A percentile compares a stretch with the other conserved stretches of the same genome.
Conservation (phyloP, 2,113 vertebrate genomes). For the Xiphias gladius region DNA sequence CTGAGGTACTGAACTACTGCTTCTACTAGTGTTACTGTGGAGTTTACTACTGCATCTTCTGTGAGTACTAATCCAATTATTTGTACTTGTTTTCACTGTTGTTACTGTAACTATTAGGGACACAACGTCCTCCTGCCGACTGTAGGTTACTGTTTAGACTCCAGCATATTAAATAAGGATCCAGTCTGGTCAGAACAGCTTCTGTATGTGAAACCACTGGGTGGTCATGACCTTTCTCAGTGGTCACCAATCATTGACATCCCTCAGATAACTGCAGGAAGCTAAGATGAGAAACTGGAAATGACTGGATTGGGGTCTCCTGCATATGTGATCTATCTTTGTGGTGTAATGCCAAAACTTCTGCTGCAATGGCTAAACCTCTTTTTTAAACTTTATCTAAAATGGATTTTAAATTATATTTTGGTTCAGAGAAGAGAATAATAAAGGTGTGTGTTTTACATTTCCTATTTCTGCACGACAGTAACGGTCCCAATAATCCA, state of each 20-base stretch:
- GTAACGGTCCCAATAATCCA: too few relatives aligned
- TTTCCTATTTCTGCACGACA: too few relatives aligned
- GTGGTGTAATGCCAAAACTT: not conserved
- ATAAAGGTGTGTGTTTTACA: too few relatives aligned
- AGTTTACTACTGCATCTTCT: not conserved
- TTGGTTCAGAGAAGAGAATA: not conserved
- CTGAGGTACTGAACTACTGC: slow-evolving; percentile 54
- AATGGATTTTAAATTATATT: too few relatives aligned
- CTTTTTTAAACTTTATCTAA: not conserved
- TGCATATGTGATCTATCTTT: not conserved
- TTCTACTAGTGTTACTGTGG: not conserved
- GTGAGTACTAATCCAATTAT: not conserved
- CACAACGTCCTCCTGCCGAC: not conserved
- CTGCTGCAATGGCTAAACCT: not conserved
- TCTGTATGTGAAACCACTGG: slow-evolving; percentile 6
- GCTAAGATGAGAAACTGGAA: not conserved
- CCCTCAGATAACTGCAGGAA: not conserved
- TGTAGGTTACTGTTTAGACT: not conserved
- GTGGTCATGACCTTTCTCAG: not conserved
- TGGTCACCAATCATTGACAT: slow-evolving; percentile 23
- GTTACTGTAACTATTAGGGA: not conserved
- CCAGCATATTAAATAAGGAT: not conserved
- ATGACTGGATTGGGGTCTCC: not conserved
- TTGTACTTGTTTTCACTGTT: not conserved
- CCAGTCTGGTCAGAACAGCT: not conserved